Base-by-base conservation (phyloP, 2,113 vertebrate species). In the Epinephelus moara region DNA sequence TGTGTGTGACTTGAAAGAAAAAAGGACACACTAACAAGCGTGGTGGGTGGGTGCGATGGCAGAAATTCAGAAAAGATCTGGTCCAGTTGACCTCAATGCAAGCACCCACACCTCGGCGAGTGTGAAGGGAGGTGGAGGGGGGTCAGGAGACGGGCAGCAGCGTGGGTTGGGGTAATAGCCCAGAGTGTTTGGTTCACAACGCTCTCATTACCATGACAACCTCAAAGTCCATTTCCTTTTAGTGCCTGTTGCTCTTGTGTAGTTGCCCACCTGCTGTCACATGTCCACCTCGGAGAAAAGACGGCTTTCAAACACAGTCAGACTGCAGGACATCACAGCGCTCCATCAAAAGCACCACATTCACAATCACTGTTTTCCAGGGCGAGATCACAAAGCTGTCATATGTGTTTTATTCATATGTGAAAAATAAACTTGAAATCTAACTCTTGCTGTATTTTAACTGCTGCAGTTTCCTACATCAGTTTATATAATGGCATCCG, bases 181-280 rank as follows among this genome's bases (percentile, higher is more conserved):
- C 70, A 21, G 74, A 80, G 82, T 93, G 85, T 95, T 94, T 94
- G 88, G 89, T 79, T 91, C 86, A 86, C 80, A 89, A 89, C 17
- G 70, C 56, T 90, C 67, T 78, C 25, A 79, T 92, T 89, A 52
- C 92, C 84, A 92, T 91, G 87, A 87, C 91, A 91, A 92, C 87
- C 62, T 84, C 80, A 87, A 69, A 94, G 78, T 37, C 78, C 70
- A 88, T 92, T 94, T 92, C 89, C 85, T 85, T 63, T 70, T 42
- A n/a, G 70, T 23, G 55, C 85, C 80, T 91, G 81, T 90, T 91
- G 87, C 62, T 89, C 60, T 89, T 78, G 89, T 87, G 83, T 77
- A 55, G 84, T 61, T 88, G 89, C 89, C 88, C 93, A 92, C 90
- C 88, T 93, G 88, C 90, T 89, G 87, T 80, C 92, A 45, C 67